phyloP scores from a whole-genome alignment of 1,140 invertebrate genomes.

The Triops cancriformis region DNA sequence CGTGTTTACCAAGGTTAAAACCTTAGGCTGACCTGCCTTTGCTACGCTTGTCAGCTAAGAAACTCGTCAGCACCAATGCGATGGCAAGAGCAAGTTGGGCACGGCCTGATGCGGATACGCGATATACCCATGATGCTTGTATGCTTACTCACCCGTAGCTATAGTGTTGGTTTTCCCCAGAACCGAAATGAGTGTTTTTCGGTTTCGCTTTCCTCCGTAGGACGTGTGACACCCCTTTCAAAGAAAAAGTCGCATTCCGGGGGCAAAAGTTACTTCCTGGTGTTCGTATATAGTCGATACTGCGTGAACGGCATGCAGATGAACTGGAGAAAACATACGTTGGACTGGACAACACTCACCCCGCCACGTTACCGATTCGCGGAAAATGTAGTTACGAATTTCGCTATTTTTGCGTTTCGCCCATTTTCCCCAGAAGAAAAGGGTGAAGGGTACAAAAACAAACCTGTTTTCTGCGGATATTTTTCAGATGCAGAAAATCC shows the following conservation, averaged over 20 bases:
- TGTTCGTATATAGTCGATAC: not conserved
- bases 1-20: slow-evolving; percentile 5
- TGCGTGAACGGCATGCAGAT: too few relatives aligned
- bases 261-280: not conserved
- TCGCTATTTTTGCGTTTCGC: not conserved
- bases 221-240: not conserved
- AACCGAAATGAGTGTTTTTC: not conserved
- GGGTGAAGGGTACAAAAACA: not conserved
- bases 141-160: not conserved
- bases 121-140: not conserved
- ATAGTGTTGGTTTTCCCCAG: not conserved
- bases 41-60: not conserved
- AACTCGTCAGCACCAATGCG: not conserved
- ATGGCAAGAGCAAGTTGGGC: not conserved
- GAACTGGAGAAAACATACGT: too few relatives aligned
- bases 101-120: not conserved
- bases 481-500: not conserved
- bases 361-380: not conserved
- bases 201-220: not conserved
- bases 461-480: not conserved
- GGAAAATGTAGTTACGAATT: not conserved
- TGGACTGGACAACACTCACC: not conserved
- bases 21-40: not conserved
- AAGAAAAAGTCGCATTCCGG: not conserved
- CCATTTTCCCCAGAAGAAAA: not conserved